Evolutionary conservation across 2,888 invertebrate species (phyloP), one percentile per base, ranked within the genome.

Genomic region (Cremastinae sp.): DNA sequence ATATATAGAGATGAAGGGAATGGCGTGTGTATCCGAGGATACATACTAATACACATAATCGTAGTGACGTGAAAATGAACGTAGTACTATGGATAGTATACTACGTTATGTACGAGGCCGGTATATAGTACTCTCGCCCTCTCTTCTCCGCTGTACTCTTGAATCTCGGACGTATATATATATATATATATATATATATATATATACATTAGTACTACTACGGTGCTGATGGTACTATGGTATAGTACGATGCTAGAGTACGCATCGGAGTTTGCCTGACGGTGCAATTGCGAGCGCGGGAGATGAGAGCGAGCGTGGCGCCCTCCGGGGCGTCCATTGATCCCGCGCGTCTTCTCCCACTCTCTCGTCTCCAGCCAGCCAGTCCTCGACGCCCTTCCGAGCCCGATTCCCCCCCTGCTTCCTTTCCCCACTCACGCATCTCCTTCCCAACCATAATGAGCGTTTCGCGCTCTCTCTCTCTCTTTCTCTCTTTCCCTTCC

Each of bases 301-400:
- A 54, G 10, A 51, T 14, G 69, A 54, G 64, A 51, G 59, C 36
- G 28, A 36, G 85, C 81, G 82, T 84, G 85, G 84, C 83, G 83
- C 85, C 84, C 85, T 83, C 83, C 81, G 80, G 87, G 41, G 85
- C 86, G 87, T 87, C 86, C 87, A 87, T 87, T 87, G 87, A 87
- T 87, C 86, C 84, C 86, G 80, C 74, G 78, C 70, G 62, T 70
- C 69, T 64, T 58, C 77, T 58, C 45, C 36, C 51, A 28, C 53
- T 45, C 62, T 54, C 56, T 47, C 72, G 59, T 36, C 53, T 54
- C n/a, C 16, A 53, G 16, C 49, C 41, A 62, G 51, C 53, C 73
- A 56, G 45, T 73, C 73, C 61, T 56, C 59, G 43, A 38, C 58
- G 45, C 54, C 66, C 34, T 53, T 41, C 66, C 45, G 51, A 36